These are phyloP conservation scores for Prenolepis imparis DNA, from an alignment of 2,888 invertebrate species.

Conservation along the genomic window DNA sequence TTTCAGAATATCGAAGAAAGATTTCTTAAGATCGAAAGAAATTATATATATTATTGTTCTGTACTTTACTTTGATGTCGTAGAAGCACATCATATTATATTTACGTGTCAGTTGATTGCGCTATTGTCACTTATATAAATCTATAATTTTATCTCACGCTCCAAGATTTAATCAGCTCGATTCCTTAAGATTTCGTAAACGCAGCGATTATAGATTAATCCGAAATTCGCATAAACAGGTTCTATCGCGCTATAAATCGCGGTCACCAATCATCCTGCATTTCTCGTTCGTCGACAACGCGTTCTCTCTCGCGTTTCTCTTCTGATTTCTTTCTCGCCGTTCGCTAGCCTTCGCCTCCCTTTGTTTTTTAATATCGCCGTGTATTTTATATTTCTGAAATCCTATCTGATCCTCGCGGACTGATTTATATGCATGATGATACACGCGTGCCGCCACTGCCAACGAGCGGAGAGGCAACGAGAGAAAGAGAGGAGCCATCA, in stretches of 20 bases:
- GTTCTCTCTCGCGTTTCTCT: conserved; percentile 8
- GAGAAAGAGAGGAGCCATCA: conserved; percentile 76
- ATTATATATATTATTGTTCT: not conserved
- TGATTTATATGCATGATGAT: conserved; percentile 86
- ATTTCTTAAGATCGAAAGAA: not conserved
- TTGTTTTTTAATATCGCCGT: conserved; percentile 82
- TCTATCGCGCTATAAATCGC: conserved; percentile 70
- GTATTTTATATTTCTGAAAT: conserved; percentile 85
- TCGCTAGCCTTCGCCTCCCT: conserved; percentile 64
- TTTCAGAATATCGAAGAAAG: not conserved
- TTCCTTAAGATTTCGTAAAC: conserved; percentile 26
- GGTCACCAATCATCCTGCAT: conserved; percentile 71
- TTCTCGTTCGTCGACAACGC: conserved; percentile 37
- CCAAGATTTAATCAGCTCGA: not conserved
- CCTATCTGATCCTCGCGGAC: conserved; percentile 85
- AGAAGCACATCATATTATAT: not conserved
- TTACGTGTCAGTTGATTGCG: not conserved
- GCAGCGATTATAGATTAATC: conserved; percentile 70
- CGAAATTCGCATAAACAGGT: conserved; percentile 74
- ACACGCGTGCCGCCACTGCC: conserved; percentile 86
- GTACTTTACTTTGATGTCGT: not conserved
- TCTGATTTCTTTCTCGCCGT: conserved; percentile 14
- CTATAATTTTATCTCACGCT: not conserved
- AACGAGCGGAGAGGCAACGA: conserved; percentile 77
- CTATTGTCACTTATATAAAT: not conserved